Evolutionary conservation across 1,140 invertebrate genomes (phyloP).

Genomic region (Amyelois transitella): DNA sequence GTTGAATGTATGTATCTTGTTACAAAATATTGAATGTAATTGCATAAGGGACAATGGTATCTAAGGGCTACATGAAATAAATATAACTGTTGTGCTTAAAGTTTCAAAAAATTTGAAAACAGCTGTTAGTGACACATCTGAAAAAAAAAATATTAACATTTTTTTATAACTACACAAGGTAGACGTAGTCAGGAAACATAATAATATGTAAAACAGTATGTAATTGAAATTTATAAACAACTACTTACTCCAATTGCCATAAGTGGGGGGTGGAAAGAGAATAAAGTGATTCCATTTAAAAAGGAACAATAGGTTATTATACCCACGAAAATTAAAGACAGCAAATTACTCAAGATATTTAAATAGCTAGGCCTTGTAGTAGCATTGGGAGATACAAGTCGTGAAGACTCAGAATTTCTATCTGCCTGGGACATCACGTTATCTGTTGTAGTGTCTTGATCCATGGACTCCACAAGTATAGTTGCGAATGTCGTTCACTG

Average conservation of each 20-base stretch:
- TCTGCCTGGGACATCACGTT: slow-evolving; percentile 37
- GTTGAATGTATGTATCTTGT: too few species aligned
- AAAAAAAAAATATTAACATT: too few species aligned
- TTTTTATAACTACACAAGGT: neutral
- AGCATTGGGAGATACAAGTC: slow-evolving; percentile 37
- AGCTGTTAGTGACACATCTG: too few species aligned
- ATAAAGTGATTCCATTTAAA: slow-evolving; percentile 46
- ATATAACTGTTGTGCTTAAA: too few species aligned
- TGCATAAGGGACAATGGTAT: too few species aligned
- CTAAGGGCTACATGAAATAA: too few species aligned
- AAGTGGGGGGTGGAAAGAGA: slow-evolving; percentile 64
- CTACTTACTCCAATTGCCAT: slow-evolving; percentile 58
- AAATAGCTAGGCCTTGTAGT: slow-evolving; percentile 43
- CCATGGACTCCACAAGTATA: neutral
- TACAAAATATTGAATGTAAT: too few species aligned
- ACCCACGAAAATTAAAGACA: slow-evolving; percentile 39
- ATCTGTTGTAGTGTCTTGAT: neutral
- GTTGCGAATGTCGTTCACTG: too few species aligned
- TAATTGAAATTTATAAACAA: neutral
- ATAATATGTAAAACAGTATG: neutral
- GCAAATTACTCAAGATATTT: slow-evolving; percentile 53
- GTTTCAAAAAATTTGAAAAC: too few species aligned
- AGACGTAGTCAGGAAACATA: neutral
- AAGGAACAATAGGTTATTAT: slow-evolving; percentile 61
- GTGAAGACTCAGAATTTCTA: slow-evolving; percentile 47